phyloP scores from a whole-genome alignment of 1,140 invertebrate genomes.

The Rhizoglyphus robini region DNA sequence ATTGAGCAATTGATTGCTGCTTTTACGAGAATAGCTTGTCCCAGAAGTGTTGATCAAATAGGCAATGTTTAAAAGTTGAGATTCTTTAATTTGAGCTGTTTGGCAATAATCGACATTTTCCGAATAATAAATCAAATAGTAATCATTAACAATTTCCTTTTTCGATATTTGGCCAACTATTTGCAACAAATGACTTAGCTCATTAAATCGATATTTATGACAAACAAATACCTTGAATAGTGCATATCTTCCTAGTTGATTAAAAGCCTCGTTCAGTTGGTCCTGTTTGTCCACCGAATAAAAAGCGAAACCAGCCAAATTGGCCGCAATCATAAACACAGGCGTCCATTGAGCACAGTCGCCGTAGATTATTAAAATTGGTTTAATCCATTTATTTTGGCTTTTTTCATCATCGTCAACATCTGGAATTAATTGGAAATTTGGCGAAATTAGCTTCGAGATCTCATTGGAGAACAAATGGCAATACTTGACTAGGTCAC shows the following conservation, averaged over 20 bases:
- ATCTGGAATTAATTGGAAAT: too few species aligned
- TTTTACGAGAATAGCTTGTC: neutral
- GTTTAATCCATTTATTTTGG: neutral
- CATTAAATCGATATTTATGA: neutral
- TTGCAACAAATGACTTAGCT: neutral
- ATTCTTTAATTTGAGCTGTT: neutral
- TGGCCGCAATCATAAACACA: neutral
- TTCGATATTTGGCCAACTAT: neutral
- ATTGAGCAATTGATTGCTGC: too few species aligned
- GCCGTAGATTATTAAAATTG: neutral
- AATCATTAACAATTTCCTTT: neutral
- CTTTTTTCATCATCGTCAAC: neutral
- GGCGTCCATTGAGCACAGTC: slow-evolving; percentile 8
- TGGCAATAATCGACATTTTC: neutral
- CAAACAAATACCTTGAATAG: neutral
- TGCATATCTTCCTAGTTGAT: neutral
- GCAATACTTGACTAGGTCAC: neutral
- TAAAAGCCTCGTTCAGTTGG: neutral
- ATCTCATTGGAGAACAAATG: neutral
- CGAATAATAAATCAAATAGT: neutral
- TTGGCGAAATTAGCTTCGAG: too few species aligned
- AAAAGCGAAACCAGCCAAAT: neutral
- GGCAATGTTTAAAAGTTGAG: neutral
- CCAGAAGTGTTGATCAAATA: slow-evolving; percentile 9
- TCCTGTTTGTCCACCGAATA: neutral